Percentiles rank a stretch among this genome's conserved stretches.
Conservation (phyloP, 2,888 invertebrate species). For the Lasius platythorax region DNA sequence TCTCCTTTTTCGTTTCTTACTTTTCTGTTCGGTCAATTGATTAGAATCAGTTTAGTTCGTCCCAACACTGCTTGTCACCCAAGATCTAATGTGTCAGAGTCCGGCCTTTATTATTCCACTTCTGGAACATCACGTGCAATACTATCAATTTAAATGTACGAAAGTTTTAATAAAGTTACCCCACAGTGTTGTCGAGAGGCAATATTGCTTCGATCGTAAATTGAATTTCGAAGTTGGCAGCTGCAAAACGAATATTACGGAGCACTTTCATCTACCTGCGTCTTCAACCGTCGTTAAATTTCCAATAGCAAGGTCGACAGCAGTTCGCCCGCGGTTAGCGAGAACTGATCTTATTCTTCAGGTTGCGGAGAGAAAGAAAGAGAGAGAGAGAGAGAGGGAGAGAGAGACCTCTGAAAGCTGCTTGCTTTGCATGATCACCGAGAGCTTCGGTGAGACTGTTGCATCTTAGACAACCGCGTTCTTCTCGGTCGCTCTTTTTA, state of each 20-base stretch:
- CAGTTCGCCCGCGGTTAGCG: conserved; percentile 27
- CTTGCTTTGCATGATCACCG: conserved; percentile 31
- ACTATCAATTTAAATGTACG: neutral
- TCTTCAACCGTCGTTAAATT: conserved; percentile 23
- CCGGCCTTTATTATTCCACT: neutral
- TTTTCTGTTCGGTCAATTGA: neutral
- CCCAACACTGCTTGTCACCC: neutral
- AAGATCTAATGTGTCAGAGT: neutral
- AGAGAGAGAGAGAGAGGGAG: neutral
- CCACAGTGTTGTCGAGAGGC: neutral
- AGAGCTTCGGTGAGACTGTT: neutral
- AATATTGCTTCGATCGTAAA: neutral
- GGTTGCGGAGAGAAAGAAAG: neutral
- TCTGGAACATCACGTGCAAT: neutral
- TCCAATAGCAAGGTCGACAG: conserved; percentile 38
- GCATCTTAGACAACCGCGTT: conserved; percentile 20
- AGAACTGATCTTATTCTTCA: conserved; percentile 34
- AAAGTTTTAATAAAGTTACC: conserved; percentile 16
- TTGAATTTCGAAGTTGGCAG: conserved; percentile 36
- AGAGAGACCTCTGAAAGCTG: neutral
- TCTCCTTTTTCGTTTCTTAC: neutral
- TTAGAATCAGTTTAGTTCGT: neutral
- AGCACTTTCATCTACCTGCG: conserved; percentile 6
- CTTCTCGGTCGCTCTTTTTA: conserved; percentile 32
- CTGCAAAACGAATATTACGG: neutral